Evolutionary conservation across 64 coral and sea anemone species (phyloP), one percentile per base, ranked within the genome.

Genomic region (Orbicella faveolata): DNA sequence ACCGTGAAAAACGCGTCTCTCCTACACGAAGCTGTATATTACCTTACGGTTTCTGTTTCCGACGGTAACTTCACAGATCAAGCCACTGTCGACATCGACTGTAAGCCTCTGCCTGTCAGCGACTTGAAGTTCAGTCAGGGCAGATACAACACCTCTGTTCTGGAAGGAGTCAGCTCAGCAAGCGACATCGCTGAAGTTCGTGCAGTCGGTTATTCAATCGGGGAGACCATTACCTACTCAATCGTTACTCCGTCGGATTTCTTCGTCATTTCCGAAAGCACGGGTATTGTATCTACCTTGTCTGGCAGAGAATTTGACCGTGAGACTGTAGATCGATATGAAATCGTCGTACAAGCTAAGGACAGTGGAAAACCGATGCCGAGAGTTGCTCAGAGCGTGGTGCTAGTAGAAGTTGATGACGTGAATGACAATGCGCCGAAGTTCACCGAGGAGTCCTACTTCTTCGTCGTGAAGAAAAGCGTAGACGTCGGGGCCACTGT

Each of bases 181-280:
- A 83, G 48, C 16, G 92, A 97, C 1, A 67, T 97, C 17, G 76
- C 90, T 44, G 30, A 52, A 18, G 74, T 92, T 2, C 92, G 82
- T n/a, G 89, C 77, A 3, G 72, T 97, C 15, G 95, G 95, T 37
- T 97, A 97, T 67, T 83, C 77, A 44, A 73, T 88, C 35, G 88
- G 85, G 15, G 92, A 94, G n/a, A 83, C 68, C 10, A 61, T 97
- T 16, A 97, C 81, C 52, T 97, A 93, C 52, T 93, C 92, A 48
- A 91, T 97, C 76, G 84, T 97, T 53, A 94, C 79, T 18, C 95
- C 95, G 9, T 94, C 95, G 35, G 88, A 97, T 88, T 55, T 94
- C 19, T 97, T 97, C 44, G 19, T 73, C 0, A 88, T 97, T 23
- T 78, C 51, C 36, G 52, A 88, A 55, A 93, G 88, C 33, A 97